Conservation (phyloP, 2,888 invertebrate genomes). For the Coleophora flavipennella region DNA sequence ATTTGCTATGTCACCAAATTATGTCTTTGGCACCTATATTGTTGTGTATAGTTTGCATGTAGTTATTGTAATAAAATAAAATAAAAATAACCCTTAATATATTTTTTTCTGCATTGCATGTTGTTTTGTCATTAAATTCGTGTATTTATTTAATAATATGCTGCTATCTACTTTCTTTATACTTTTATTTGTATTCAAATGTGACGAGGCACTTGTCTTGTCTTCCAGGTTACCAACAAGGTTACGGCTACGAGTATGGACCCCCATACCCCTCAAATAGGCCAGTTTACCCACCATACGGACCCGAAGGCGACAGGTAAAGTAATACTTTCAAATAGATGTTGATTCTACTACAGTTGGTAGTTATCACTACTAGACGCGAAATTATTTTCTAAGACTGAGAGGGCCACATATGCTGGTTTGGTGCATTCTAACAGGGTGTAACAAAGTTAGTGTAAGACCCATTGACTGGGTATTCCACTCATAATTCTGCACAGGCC, state of each 20-base stretch:
- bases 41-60: constrained; percentile 7
- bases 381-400: no score
- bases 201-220: background rate
- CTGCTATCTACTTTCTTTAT: background rate
- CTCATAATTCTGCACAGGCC: no score
- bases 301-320: constrained; percentile 79
- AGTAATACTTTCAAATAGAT: no score
- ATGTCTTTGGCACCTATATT: constrained; percentile 5
- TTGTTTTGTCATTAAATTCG: background rate
- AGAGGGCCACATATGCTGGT: no score
- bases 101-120: constrained; percentile 6
- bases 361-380: no score
- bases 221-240: constrained; percentile 75
- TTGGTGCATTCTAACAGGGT: no score
- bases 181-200: background rate
- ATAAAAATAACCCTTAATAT: constrained; percentile 2
- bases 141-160: background rate
- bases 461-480: no score
- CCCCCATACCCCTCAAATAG: constrained; percentile 80
- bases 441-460: no score
- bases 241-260: constrained; percentile 78
- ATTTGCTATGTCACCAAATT: constrained; percentile 11
- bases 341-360: no score
- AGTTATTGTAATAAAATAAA: no score
- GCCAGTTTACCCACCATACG: constrained; percentile 86